phyloP scores from a whole-genome alignment of 1,140 invertebrate species.

The Dysdera silvatica region DNA sequence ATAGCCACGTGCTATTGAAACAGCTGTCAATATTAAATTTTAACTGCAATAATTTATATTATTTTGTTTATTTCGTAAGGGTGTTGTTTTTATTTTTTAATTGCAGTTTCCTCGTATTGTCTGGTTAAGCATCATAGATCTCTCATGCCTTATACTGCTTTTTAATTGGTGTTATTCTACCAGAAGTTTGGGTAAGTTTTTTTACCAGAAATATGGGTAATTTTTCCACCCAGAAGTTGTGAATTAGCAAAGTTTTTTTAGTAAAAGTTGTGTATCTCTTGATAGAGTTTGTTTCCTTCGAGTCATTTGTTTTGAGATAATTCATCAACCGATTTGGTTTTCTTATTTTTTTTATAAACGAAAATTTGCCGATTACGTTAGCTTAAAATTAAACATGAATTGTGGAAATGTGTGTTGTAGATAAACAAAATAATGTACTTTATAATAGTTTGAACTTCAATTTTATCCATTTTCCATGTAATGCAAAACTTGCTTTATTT shows the following conservation, averaged over 20 bases:
- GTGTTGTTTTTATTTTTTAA: background rate
- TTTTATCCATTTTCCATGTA: too few relatives aligned
- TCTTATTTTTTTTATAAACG: background rate
- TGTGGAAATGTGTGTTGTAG: too few relatives aligned
- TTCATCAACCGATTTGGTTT: background rate
- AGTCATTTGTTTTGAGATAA: background rate
- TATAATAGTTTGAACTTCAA: too few relatives aligned
- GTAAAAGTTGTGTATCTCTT: background rate
- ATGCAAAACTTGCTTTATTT: too few relatives aligned
- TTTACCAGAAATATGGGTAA: too few relatives aligned
- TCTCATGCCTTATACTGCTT: constrained; percentile 13
- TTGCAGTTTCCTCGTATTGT: constrained; percentile 19
- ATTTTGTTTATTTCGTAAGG: background rate
- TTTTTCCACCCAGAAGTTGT: background rate
- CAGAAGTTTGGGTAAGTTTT: constrained; percentile 13
- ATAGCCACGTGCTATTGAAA: too few relatives aligned
- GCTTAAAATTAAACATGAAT: background rate
- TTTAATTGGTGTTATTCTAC: constrained; percentile 12
- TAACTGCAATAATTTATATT: too few relatives aligned
- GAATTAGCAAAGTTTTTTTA: background rate
- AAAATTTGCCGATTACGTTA: background rate
- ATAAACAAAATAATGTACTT: too few relatives aligned
- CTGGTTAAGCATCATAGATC: constrained; percentile 10
- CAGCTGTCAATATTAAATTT: too few relatives aligned
- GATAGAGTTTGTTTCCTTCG: background rate